Conservation (phyloP, 1,140 invertebrate genomes). For the Vanessa atalanta region DNA sequence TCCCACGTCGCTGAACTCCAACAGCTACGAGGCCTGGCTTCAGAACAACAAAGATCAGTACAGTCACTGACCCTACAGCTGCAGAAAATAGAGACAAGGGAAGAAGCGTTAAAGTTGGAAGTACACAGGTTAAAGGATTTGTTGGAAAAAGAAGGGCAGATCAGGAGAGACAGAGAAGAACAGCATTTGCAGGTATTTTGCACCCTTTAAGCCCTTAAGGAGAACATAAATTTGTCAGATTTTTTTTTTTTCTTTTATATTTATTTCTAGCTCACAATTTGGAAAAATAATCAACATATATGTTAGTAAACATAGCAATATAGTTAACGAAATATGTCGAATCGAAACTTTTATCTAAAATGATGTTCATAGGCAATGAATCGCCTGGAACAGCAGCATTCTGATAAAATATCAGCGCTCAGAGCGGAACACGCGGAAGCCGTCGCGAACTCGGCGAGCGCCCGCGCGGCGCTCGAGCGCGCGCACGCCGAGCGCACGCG, state of each 20-base stretch:
- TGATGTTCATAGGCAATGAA: conserved; percentile 47
- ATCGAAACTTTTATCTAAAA: no score
- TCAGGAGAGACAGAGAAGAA: conserved; percentile 60
- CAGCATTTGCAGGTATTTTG: conserved; percentile 57
- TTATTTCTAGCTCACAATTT: no score
- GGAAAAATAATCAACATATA: no score
- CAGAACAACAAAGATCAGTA: conserved; percentile 69
- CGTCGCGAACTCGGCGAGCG: conserved; percentile 41
- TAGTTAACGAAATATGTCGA: no score
- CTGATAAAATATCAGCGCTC: conserved; percentile 46
- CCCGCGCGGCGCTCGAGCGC: conserved; percentile 54
- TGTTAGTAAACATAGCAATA: no score
- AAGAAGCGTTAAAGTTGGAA: conserved; percentile 67
- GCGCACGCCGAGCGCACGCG: conserved; percentile 60
- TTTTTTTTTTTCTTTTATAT: background rate
- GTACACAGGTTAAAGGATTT: conserved; percentile 67
- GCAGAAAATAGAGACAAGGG: conserved; percentile 64
- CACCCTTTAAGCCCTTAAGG: background rate
- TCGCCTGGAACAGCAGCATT: conserved; percentile 54
- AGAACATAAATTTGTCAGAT: background rate
- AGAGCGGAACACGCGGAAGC: conserved; percentile 53
- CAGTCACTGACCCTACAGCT: conserved; percentile 62
- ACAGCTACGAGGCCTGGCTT: conserved; percentile 59
- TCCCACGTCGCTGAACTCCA: conserved; percentile 65
- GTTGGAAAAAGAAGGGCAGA: conserved; percentile 58